A percentile compares a stretch with the other conserved stretches of the same genome.
Evolutionary conservation across 2,888 invertebrate species (phyloP).

Genomic region (Bombylius discolor): DNA sequence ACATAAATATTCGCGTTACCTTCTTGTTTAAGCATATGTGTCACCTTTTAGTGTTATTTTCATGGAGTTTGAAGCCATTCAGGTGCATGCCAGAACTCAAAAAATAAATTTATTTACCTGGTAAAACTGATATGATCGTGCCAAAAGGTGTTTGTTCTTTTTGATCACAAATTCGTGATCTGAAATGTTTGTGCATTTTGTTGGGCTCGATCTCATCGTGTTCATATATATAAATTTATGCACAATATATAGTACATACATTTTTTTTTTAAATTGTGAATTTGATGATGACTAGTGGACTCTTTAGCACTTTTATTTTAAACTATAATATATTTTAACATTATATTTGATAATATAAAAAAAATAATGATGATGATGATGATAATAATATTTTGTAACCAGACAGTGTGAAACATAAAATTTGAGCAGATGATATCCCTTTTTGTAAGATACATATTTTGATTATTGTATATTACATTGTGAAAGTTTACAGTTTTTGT

Average conservation of each 20-base stretch:
- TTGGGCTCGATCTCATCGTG: slow-evolving; percentile 3
- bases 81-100: slow-evolving; percentile 13
- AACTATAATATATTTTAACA: too few relatives aligned
- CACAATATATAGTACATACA: too few relatives aligned
- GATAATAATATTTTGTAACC: too few relatives aligned
- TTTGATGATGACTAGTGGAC: too few relatives aligned
- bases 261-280: too few relatives aligned
- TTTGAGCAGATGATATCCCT: too few relatives aligned
- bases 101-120: slow-evolving; percentile 12
- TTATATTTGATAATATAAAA: too few relatives aligned
- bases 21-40: slow-evolving; percentile 2
- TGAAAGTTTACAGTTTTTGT: too few relatives aligned
- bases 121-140: slow-evolving; percentile 12
- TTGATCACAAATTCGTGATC: slow-evolving; percentile 13
- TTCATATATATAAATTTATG: not conserved
- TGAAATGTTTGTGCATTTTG: slow-evolving; percentile 10
- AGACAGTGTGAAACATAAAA: too few relatives aligned
- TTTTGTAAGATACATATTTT: too few relatives aligned
- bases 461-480: too few relatives aligned
- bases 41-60: slow-evolving; percentile 1
- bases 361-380: too few relatives aligned
- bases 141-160: slow-evolving; percentile 13
- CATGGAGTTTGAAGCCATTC: slow-evolving; percentile 4
- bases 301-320: not conserved
- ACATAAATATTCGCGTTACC: slow-evolving; percentile 3